phyloP scores from a whole-genome alignment of 2,797 vertebrate species.

The Pseudochromis fuscus region DNA sequence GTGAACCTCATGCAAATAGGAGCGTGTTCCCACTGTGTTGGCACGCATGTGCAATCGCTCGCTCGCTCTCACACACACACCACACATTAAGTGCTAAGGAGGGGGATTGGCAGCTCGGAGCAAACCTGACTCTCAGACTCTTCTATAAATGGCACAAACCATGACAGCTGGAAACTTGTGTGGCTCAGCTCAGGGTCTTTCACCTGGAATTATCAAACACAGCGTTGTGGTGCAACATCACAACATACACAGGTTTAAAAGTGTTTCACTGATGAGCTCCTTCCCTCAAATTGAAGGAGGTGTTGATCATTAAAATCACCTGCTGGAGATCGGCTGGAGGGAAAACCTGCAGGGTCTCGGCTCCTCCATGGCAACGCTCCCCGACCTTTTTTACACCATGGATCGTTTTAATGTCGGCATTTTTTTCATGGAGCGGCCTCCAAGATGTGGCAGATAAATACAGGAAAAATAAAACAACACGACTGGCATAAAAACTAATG shows the following conservation, averaged over 20 bases:
- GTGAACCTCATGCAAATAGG: slow-evolving; percentile 73
- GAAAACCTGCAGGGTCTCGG: too few relatives aligned
- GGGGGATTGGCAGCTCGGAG: slow-evolving; percentile 43
- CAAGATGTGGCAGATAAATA: too few relatives aligned
- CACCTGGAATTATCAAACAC: slow-evolving; percentile 26
- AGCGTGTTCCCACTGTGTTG: slow-evolving; percentile 57
- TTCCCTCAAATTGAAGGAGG: too few relatives aligned
- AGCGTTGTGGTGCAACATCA: slow-evolving; percentile 10
- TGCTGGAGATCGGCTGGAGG: too few relatives aligned
- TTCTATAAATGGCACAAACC: slow-evolving; percentile 44
- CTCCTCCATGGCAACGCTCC: too few relatives aligned
- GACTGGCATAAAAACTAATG: too few relatives aligned
- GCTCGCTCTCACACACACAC: background rate
- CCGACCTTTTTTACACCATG: too few relatives aligned
- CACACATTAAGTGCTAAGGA: slow-evolving; percentile 32
- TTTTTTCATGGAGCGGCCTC: background rate
- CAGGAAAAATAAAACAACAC: too few relatives aligned
- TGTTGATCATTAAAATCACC: too few relatives aligned
- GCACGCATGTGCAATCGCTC: slow-evolving; percentile 31
- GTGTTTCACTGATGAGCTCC: too few relatives aligned
- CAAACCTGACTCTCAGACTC: slow-evolving; percentile 19
- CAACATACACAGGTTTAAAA: slow-evolving; percentile 17
- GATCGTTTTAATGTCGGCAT: too few relatives aligned
- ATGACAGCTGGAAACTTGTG: slow-evolving; percentile 39
- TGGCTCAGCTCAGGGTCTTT: slow-evolving; percentile 32